phyloP scores from a whole-genome alignment of 2,113 vertebrate genomes.

The Pithys albifrons region DNA sequence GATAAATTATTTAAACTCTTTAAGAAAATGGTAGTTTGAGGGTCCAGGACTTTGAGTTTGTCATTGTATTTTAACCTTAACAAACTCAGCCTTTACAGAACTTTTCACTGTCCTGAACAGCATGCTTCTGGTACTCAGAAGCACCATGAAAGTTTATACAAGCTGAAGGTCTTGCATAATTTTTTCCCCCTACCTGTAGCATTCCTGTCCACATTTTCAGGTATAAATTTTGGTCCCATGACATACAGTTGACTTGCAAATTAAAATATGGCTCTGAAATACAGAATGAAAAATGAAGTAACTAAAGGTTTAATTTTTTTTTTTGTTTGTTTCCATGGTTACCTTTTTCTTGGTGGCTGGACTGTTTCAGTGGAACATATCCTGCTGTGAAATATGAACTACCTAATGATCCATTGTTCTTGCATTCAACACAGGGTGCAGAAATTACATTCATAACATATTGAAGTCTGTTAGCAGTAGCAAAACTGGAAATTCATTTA shows the following conservation, averaged over 20 bases:
- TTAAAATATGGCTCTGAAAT: neutral
- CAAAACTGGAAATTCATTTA: neutral
- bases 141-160: neutral
- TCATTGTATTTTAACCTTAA: neutral
- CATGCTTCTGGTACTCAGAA: neutral
- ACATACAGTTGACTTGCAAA: neutral
- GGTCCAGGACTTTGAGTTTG: neutral
- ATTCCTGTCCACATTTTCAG: neutral
- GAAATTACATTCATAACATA: neutral
- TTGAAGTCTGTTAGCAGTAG: neutral
- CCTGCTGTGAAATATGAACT: neutral
- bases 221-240: neutral
- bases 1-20: neutral
- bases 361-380: neutral
- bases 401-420: neutral
- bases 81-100: neutral
- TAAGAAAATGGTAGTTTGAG: neutral
- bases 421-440: neutral
- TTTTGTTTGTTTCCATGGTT: neutral
- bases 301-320: neutral
- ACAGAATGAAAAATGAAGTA: neutral
- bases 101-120: neutral
- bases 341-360: neutral
- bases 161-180: neutral
- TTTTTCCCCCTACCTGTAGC: rapidly evolving